phyloP scores from a whole-genome alignment of 2,797 vertebrate genomes.

The Balearica regulorum region DNA sequence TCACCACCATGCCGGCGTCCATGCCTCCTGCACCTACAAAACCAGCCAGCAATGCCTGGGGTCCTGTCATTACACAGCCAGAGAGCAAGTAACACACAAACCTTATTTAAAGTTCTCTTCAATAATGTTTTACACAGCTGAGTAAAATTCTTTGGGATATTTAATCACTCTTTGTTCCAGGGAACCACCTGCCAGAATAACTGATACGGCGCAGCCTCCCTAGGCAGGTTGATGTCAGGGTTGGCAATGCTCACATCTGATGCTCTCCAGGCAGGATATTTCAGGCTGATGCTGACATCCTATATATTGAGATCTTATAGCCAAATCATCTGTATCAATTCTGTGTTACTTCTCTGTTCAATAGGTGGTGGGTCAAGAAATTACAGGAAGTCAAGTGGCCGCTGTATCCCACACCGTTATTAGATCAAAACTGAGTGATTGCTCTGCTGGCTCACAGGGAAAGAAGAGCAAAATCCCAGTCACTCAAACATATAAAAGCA shows the following conservation, averaged over 20 bases:
- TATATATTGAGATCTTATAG: not conserved
- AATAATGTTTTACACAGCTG: not conserved
- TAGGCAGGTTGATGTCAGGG: conserved; percentile 12
- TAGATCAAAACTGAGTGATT: not conserved
- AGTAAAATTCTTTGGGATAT: not conserved
- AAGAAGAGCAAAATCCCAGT: not conserved
- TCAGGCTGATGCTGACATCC: not conserved
- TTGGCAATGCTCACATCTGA: not conserved
- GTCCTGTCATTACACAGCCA: not conserved
- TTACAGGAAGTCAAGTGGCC: not conserved
- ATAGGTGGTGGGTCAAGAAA: not conserved
- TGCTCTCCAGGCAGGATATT: not conserved
- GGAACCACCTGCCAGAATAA: not conserved
- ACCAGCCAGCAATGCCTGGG: not conserved
- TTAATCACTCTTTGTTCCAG: not conserved
- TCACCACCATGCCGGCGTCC: accelerated
- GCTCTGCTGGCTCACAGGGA: not conserved
- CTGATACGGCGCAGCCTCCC: accelerated
- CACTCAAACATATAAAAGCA: not conserved
- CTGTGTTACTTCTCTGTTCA: not conserved
- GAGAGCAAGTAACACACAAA: not conserved
- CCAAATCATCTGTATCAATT: not conserved
- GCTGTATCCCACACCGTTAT: not conserved
- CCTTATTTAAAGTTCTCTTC: not conserved
- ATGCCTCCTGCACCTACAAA: accelerated